A percentile compares a stretch with the other conserved stretches of the same genome.
Conservation (phyloP, 2,888 invertebrate genomes). For the Patella ulyssiponensis region DNA sequence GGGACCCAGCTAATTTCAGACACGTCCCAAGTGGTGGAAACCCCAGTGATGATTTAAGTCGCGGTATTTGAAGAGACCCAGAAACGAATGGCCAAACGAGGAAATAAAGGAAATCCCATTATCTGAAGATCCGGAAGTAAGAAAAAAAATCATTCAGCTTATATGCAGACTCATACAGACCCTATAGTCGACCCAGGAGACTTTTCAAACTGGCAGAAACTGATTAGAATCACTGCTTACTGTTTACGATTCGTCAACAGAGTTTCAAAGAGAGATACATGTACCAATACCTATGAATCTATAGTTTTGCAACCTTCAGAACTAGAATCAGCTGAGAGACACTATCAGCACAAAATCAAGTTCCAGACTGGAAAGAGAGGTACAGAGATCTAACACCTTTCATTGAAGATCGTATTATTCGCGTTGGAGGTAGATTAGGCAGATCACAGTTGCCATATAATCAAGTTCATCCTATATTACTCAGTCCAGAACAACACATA, state of each 20-base stretch:
- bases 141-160: not conserved
- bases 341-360: constrained; percentile 6
- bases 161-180: not conserved
- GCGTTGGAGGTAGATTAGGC: too few species aligned
- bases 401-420: too few species aligned
- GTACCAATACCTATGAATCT: not conserved
- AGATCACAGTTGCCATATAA: too few species aligned
- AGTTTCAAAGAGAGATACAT: not conserved
- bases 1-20: too few species aligned
- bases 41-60: too few species aligned
- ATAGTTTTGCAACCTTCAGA: not conserved
- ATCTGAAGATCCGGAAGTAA: not conserved
- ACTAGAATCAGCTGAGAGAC: constrained; percentile 11
- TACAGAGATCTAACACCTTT: constrained; percentile 15
- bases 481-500: too few species aligned
- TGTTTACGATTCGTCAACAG: constrained; percentile 12
- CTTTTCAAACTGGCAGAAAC: constrained; percentile 15
- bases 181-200: constrained; percentile 10
- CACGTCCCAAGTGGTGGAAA: too few species aligned
- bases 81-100: constrained; percentile 14
- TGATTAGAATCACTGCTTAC: constrained; percentile 22
- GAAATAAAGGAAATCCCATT: not conserved
- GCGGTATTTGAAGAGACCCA: constrained; percentile 15
- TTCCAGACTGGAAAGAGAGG: constrained; percentile 15
- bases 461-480: too few species aligned